Base-by-base conservation (phyloP, 2,113 vertebrate species). In the Pterocles gutturalis region DNA sequence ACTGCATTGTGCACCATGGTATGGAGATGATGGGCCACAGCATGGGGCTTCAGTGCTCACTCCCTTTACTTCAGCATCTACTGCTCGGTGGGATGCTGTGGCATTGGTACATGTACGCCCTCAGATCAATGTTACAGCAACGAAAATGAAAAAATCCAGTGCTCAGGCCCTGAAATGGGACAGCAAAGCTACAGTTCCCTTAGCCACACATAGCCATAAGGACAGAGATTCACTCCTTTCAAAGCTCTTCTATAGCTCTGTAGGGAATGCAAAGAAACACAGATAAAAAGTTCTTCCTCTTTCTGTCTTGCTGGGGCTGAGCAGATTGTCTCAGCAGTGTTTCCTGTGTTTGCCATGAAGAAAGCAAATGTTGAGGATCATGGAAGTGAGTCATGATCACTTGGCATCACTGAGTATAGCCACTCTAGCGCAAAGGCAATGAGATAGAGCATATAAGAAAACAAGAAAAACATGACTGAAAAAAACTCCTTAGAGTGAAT, bases 301-400 rank as follows among this genome's bases (percentile, higher is more conserved):
- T 77, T 93, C 58, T 69, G 19, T 62, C 90, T 91, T 90, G 67
- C 93, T 90, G 91, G 12, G 83, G 26, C 61, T 93, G 82, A 95
- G 83, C 97, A 96, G 96, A 97, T 96, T 96, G 88, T 71, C 95
- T 90, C 95, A 96, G 96, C 92, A 95, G 95, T 90, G 54, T 65
- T 95, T 82, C 87, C 73, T 26, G 1, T 53, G 49, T 57, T 93
- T 94, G 84, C 73, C 93, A 92, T 4, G 36, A 84, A 94, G 53
- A 78, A 89, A 93, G 62, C 38, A 90, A 93, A 88, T n/a, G n/a
- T 90, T 79, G n/a, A 77, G 65, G 48, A 60, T 64, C 94, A 91
- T 41, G 91, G 86, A 96, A 92, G 61, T 97, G 94, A 97, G 61
- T 92, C 92, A 93, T 24, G 45, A 41, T 64, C 79, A 58, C 51